phyloP scores from a whole-genome alignment of 2,888 invertebrate genomes.

The Caenorhabditis afra region DNA sequence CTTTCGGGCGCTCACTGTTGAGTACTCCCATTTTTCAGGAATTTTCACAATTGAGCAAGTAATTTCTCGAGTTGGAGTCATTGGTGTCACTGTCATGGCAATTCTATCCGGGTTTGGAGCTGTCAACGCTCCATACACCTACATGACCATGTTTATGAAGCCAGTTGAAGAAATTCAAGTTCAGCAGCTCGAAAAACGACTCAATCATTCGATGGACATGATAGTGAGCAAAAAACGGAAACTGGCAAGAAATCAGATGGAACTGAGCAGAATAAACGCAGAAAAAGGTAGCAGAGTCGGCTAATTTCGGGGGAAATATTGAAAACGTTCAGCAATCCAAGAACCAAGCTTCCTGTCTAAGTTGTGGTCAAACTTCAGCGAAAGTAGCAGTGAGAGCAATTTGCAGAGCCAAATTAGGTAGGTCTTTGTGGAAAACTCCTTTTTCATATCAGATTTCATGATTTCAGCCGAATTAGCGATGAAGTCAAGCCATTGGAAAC shows the following conservation, averaged over 20 bases:
- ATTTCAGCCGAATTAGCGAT: slow-evolving; percentile 86
- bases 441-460: not conserved
- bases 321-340: slow-evolving; percentile 21
- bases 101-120: slow-evolving; percentile 98
- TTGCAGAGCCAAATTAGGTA: slow-evolving; percentile 40
- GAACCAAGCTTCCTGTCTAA: slow-evolving; percentile 43
- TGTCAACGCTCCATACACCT: slow-evolving; percentile 98
- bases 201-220: slow-evolving; percentile 97
- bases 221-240: slow-evolving; percentile 91
- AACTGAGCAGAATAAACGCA: slow-evolving; percentile 34
- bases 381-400: slow-evolving; percentile 26
- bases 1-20: too few species aligned
- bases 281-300: slow-evolving; percentile 21
- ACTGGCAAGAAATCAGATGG: slow-evolving; percentile 51
- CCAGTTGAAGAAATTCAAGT: slow-evolving; percentile 46
- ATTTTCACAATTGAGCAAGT: slow-evolving; percentile 89
- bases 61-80: slow-evolving; percentile 96
- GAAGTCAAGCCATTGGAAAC: slow-evolving; percentile 94
- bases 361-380: slow-evolving; percentile 53
- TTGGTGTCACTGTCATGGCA: slow-evolving; percentile 99
- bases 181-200: slow-evolving; percentile 89
- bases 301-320: not conserved
- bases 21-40: too few species aligned
- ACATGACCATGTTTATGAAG: slow-evolving; percentile 91
- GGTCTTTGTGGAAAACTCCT: not conserved